Percentiles rank a stretch among this genome's conserved stretches.
Conservation (phyloP, 1,140 invertebrate genomes). For the Drosophila repletoides region DNA sequence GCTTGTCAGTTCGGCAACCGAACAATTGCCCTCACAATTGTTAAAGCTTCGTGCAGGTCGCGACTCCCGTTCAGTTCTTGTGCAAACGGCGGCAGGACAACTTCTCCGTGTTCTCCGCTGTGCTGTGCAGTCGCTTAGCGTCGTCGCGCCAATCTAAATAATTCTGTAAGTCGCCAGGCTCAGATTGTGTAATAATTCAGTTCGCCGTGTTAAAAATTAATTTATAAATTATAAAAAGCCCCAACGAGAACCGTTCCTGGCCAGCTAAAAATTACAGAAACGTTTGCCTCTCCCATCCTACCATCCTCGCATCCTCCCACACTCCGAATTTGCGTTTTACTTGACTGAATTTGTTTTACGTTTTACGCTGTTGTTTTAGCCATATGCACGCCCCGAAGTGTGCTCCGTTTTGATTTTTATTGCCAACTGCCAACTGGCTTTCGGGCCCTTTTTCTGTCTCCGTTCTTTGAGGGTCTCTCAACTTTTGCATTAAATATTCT, state of each 20-base stretch:
- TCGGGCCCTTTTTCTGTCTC: slow-evolving; percentile 1
- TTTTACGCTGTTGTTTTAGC: slow-evolving; percentile 26
- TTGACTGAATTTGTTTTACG: slow-evolving; percentile 47
- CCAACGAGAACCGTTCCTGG: neutral
- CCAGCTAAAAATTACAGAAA: slow-evolving; percentile 20
- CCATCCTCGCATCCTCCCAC: slow-evolving; percentile 28
- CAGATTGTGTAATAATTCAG: slow-evolving; percentile 36
- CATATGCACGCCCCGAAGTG: slow-evolving; percentile 38
- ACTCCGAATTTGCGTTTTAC: slow-evolving; percentile 29
- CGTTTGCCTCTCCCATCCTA: slow-evolving; percentile 55
- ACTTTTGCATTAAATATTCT: slow-evolving; percentile 59
- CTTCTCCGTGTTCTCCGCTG: neutral
- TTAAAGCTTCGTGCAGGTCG: slow-evolving; percentile 29
- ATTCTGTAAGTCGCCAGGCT: neutral
- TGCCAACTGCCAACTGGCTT: slow-evolving; percentile 21
- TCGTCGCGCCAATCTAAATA: neutral
- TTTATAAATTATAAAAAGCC: slow-evolving; percentile 1
- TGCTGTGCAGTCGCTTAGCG: neutral
- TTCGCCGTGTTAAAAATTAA: slow-evolving; percentile 24
- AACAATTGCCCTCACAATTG: slow-evolving; percentile 5
- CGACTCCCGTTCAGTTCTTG: slow-evolving; percentile 35
- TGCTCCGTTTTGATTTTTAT: slow-evolving; percentile 66
- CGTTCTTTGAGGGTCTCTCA: slow-evolving; percentile 4
- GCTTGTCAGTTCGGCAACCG: slow-evolving; percentile 1
- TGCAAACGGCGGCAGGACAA: slow-evolving; percentile 37